Percentiles rank a stretch among this genome's conserved stretches.
Conservation (phyloP, 2,113 vertebrate species). For the Catagonus wagneri region DNA sequence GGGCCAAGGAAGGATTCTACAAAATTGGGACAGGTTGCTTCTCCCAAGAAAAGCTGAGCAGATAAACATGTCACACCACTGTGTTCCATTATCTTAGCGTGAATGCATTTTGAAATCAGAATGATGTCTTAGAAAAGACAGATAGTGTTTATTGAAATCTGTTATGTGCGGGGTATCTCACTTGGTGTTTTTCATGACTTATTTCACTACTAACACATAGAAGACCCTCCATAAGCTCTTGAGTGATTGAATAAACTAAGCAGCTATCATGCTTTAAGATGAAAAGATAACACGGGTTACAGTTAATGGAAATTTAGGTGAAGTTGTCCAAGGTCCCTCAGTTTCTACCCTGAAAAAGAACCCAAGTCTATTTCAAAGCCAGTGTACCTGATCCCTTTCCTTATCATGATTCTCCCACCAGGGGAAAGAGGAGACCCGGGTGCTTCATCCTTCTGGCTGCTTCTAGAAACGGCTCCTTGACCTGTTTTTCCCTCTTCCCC, state of each 20-base stretch:
- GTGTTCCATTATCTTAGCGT: background rate
- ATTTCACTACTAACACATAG: background rate
- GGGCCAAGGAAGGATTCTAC: background rate
- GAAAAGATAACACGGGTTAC: background rate
- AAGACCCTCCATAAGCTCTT: background rate
- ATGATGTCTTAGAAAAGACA: background rate
- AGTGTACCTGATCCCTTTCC: background rate
- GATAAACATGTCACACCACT: background rate
- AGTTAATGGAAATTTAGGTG: background rate
- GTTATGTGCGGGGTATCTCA: background rate
- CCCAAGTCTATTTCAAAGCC: background rate
- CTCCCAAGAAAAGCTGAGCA: background rate
- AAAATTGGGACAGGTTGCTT: background rate
- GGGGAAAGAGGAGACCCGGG: background rate
- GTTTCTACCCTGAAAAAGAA: background rate
- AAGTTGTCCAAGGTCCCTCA: background rate
- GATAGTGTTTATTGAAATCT: background rate
- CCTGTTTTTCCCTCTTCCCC: background rate
- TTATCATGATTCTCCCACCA: background rate
- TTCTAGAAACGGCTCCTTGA: background rate
- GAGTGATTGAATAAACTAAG: background rate
- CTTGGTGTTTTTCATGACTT: background rate
- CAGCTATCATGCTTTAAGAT: background rate
- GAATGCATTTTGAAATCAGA: constrained; percentile 33
- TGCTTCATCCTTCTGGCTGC: background rate